These are phyloP conservation scores for Bombylius discolor DNA, from an alignment of 2,888 invertebrate species.

Conservation along the genomic window DNA sequence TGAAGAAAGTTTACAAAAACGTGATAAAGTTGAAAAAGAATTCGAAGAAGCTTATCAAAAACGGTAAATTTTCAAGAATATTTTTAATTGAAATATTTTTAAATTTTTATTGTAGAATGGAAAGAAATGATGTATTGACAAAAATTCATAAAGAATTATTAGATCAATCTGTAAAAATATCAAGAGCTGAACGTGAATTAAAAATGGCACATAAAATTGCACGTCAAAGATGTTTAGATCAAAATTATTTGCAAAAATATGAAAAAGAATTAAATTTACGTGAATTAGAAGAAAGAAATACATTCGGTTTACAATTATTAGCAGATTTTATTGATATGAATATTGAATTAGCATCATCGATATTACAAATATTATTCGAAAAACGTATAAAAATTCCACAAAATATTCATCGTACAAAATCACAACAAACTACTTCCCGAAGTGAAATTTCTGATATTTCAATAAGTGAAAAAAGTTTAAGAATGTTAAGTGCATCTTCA, in stretches of 20 bases:
- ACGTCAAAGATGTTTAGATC: constrained; percentile 23
- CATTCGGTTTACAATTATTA: constrained; percentile 41
- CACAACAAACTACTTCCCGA: constrained; percentile 21
- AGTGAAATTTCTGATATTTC: constrained; percentile 21
- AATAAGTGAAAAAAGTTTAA: constrained; percentile 7
- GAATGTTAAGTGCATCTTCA: constrained; percentile 16
- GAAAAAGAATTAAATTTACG: constrained; percentile 42
- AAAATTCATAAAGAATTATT: constrained; percentile 30
- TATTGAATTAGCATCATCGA: constrained; percentile 24
- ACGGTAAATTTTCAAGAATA: background rate
- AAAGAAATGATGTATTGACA: constrained; percentile 24
- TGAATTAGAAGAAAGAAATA: constrained; percentile 47
- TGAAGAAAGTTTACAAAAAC: constrained; percentile 2
- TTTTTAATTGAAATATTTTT: background rate
- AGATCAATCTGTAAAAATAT: constrained; percentile 30
- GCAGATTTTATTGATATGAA: constrained; percentile 37
- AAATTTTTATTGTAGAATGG: constrained; percentile 15
- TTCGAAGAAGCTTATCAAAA: constrained; percentile 3
- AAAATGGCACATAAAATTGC: constrained; percentile 24
- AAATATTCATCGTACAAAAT: constrained; percentile 21
- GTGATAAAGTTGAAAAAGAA: constrained; percentile 3
- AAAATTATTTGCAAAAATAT: constrained; percentile 22
- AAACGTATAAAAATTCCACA: constrained; percentile 32
- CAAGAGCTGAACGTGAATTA: constrained; percentile 33
- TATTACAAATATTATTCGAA: constrained; percentile 25